These are phyloP conservation scores for Apodemia mormo DNA, from an alignment of 2,888 invertebrate species.

Conservation along the genomic window DNA sequence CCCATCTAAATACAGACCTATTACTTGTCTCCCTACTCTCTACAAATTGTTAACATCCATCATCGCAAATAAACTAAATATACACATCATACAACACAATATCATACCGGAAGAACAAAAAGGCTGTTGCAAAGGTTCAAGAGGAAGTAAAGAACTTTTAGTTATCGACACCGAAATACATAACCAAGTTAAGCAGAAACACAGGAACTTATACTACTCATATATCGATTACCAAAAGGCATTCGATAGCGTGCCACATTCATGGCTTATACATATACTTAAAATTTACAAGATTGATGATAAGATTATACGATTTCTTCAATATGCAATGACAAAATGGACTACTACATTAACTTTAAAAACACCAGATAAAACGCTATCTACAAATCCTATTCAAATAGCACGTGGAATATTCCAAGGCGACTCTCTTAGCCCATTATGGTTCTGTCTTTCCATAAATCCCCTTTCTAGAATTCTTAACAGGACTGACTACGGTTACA, in stretches of 20 bases:
- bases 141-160: conserved; percentile 26
- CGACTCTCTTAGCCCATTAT: too few species aligned
- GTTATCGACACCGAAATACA: conserved; percentile 21
- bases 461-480: background rate
- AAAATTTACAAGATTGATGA: conserved; percentile 24
- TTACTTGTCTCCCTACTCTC: conserved; percentile 21
- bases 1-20: conserved; percentile 40
- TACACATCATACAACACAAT: conserved; percentile 14
- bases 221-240: too few species aligned
- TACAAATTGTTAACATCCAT: conserved; percentile 23
- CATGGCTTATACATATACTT: conserved; percentile 24
- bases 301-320: background rate
- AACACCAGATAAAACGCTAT: background rate
- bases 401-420: conserved; percentile 20
- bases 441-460: too few species aligned
- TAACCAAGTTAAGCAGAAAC: too few species aligned
- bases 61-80: conserved; percentile 20
- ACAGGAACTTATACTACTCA: too few species aligned
- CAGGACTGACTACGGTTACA: background rate
- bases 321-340: background rate
- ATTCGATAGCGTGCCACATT: too few species aligned
- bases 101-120: conserved; percentile 21
- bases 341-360: background rate
- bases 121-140: conserved; percentile 21
- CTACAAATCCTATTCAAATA: background rate